Conservation (phyloP, 2,113 vertebrate genomes). For the Eira barbara region DNA sequence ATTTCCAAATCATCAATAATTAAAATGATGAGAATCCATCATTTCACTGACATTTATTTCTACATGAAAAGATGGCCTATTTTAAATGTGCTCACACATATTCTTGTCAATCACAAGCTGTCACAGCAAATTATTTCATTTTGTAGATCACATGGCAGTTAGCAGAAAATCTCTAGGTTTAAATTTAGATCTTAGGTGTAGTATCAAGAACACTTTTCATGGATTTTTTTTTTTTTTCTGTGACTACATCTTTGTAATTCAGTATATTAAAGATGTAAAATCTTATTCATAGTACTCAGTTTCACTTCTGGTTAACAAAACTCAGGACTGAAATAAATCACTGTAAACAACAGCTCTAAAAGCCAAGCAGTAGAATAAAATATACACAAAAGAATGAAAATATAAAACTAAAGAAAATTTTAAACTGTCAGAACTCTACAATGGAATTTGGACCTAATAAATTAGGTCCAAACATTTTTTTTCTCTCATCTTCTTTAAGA, state of each 20-base stretch:
- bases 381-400: background rate
- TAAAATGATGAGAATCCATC: slow-evolving; percentile 82
- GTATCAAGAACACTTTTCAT: slow-evolving; percentile 48
- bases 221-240: background rate
- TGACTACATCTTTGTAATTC: slow-evolving; percentile 25
- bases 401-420: background rate
- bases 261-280: slow-evolving; percentile 43
- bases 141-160: slow-evolving; percentile 73
- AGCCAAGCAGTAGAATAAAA: background rate
- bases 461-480: background rate
- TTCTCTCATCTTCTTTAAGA: background rate
- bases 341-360: slow-evolving; percentile 48
- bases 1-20: slow-evolving; percentile 82
- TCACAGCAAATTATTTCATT: slow-evolving; percentile 83
- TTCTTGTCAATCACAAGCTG: slow-evolving; percentile 82
- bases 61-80: slow-evolving; percentile 71
- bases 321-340: slow-evolving; percentile 44
- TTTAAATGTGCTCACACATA: slow-evolving; percentile 79
- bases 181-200: slow-evolving; percentile 74
- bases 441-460: background rate
- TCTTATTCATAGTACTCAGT: slow-evolving; percentile 46
- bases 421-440: background rate
- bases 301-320: slow-evolving; percentile 55
- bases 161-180: slow-evolving; percentile 76
- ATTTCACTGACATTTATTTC: slow-evolving; percentile 77